Evolutionary conservation across 2,888 invertebrate genomes (phyloP).

Genomic region (Hypomecis atomaria): DNA sequence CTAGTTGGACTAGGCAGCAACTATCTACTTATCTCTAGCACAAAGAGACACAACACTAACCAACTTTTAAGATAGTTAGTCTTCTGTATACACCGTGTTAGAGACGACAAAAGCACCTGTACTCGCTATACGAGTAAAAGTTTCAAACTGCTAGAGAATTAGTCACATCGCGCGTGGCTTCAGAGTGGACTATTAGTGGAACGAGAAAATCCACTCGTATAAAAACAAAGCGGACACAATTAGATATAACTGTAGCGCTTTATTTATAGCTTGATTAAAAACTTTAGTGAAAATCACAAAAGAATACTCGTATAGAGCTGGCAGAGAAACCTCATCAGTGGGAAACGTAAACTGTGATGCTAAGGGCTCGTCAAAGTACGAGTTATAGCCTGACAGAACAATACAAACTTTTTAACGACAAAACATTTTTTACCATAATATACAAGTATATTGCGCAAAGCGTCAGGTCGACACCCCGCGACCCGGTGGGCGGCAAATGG

Average conservation of each 20-base stretch:
- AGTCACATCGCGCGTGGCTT: conserved; percentile 55
- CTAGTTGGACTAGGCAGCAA: neutral
- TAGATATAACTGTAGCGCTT: conserved; percentile 29
- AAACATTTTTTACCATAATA: conserved; percentile 42
- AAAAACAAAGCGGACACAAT: conserved; percentile 44
- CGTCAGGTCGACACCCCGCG: conserved; percentile 67
- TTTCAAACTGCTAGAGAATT: conserved; percentile 64
- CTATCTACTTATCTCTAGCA: neutral
- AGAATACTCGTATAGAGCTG: conserved; percentile 16
- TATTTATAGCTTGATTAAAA: conserved; percentile 22
- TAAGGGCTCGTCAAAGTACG: conserved; percentile 36
- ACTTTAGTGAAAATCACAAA: conserved; percentile 11
- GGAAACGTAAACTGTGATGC: conserved; percentile 12
- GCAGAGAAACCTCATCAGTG: conserved; percentile 12
- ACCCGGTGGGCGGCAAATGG: conserved; percentile 72
- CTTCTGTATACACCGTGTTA: conserved; percentile 15
- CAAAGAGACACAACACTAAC: neutral
- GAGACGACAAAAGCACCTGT: conserved; percentile 37
- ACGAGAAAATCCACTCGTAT: conserved; percentile 41
- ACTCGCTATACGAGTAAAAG: conserved; percentile 52
- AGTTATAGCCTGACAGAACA: conserved; percentile 33
- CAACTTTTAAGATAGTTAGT: conserved; percentile 10
- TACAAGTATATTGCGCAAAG: conserved; percentile 57
- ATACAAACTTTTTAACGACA: conserved; percentile 45
- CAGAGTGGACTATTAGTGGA: conserved; percentile 48